Evolutionary conservation across 1,140 invertebrate species (phyloP).

Genomic region (Episyrphus balteatus): DNA sequence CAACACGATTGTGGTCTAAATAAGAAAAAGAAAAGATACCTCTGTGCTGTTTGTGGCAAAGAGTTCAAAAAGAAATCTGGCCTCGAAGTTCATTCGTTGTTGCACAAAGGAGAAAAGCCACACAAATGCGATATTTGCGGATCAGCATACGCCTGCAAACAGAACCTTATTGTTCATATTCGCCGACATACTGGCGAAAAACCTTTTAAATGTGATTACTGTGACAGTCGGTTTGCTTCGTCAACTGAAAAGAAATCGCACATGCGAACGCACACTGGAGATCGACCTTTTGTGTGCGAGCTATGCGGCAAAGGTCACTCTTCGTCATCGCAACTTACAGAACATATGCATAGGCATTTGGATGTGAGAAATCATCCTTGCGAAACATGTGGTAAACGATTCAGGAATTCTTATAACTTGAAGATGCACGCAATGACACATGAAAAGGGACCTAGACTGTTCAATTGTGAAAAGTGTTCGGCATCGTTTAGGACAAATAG

Average conservation of each 20-base stretch:
- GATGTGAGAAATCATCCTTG: slow-evolving; percentile 1
- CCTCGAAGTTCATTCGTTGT: slow-evolving; percentile 37
- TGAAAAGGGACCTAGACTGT: no score
- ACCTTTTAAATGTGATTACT: slow-evolving; percentile 4
- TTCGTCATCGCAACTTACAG: slow-evolving; percentile 1
- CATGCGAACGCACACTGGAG: background rate
- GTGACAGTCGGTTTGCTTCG: slow-evolving; percentile 1
- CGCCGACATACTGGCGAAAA: slow-evolving; percentile 5
- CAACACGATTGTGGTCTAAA: no score
- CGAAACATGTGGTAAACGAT: background rate
- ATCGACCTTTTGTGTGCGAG: slow-evolving; percentile 1
- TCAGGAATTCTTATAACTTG: no score
- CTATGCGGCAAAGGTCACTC: background rate
- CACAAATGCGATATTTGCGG: slow-evolving; percentile 45
- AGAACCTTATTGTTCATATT: slow-evolving; percentile 1
- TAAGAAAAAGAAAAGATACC: no score
- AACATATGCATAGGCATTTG: background rate
- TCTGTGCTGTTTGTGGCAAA: no score
- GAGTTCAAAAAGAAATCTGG: no score
- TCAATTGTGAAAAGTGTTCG: no score
- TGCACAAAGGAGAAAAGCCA: slow-evolving; percentile 47
- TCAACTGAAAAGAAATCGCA: background rate
- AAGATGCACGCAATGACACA: no score
- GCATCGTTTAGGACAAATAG: no score
- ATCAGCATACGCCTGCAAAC: slow-evolving; percentile 21